phyloP scores from a whole-genome alignment of 1,140 invertebrate species.

The Galleria mellonella region DNA sequence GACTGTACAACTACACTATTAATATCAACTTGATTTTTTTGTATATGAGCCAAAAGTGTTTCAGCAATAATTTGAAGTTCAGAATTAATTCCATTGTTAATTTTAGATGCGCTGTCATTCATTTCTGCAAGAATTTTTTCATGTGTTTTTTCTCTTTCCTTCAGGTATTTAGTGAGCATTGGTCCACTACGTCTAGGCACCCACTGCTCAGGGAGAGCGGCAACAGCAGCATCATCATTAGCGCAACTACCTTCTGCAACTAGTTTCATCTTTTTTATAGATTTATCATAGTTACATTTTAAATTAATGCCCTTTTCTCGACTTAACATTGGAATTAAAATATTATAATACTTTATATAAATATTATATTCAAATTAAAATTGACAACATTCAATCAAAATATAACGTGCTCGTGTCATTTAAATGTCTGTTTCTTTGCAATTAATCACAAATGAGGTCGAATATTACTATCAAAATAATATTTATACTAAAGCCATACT shows the following conservation, averaged over 20 bases:
- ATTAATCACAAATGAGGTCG: neutral
- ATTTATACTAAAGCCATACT: no score
- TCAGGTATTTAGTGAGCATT: constrained; percentile 40
- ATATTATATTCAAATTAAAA: neutral
- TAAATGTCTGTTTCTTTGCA: no score
- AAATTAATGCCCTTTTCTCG: neutral
- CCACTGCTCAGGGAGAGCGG: constrained; percentile 38
- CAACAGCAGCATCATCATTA: constrained; percentile 40
- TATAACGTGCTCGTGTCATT: neutral
- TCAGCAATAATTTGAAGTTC: constrained; percentile 37
- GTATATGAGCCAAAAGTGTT: constrained; percentile 29
- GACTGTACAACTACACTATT: constrained; percentile 23
- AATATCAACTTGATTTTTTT: constrained; percentile 35
- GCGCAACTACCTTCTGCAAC: constrained; percentile 21
- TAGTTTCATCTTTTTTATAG: constrained; percentile 1
- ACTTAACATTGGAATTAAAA: neutral
- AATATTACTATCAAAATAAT: no score
- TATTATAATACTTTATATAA: neutral
- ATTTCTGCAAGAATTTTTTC: constrained; percentile 20
- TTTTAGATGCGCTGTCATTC: constrained; percentile 11
- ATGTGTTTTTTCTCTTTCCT: constrained; percentile 33
- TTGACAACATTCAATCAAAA: neutral
- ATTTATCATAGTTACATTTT: neutral
- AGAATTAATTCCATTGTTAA: constrained; percentile 36
- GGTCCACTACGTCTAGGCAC: constrained; percentile 29